A percentile compares a stretch with the other conserved stretches of the same genome.
These are phyloP conservation scores for Acipenser transmontanus DNA, from an alignment of 2,797 vertebrate genomes.

Conservation along the genomic window DNA sequence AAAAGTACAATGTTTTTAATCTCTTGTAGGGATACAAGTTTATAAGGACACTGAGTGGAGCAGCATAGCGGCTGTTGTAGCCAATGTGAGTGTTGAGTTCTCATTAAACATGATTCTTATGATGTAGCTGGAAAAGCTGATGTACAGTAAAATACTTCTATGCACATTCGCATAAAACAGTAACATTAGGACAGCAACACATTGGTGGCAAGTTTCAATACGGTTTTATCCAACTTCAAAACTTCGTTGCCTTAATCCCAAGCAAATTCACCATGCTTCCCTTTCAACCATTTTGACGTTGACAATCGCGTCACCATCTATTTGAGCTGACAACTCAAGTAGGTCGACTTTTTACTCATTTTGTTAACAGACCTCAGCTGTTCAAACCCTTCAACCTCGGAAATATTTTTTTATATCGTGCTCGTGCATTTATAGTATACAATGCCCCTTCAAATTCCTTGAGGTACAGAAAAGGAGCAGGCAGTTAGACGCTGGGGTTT, in stretches of 20 bases:
- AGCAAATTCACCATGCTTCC: conserved; percentile 32
- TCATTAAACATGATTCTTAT: not conserved
- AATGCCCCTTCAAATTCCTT: conserved; percentile 56
- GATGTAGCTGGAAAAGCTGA: too few species aligned
- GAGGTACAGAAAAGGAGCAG: conserved; percentile 67
- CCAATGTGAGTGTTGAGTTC: not conserved
- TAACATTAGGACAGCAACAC: conserved; percentile 34
- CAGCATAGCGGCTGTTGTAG: not conserved
- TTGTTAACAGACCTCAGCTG: conserved; percentile 41
- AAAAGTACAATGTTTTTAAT: conserved; percentile 11
- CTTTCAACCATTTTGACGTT: conserved; percentile 26
- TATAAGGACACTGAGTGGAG: conserved; percentile 8
- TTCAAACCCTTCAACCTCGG: conserved; percentile 48
- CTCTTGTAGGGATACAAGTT: conserved; percentile 22
- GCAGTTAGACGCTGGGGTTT: conserved; percentile 71
- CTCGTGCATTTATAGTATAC: conserved; percentile 17
- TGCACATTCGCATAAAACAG: too few species aligned
- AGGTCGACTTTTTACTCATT: conserved; percentile 23
- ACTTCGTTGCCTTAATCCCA: conserved; percentile 21
- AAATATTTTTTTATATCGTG: conserved; percentile 46
- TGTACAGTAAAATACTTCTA: too few species aligned
- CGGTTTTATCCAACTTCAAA: conserved; percentile 23
- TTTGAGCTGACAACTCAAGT: conserved; percentile 22
- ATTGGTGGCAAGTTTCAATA: conserved; percentile 33
- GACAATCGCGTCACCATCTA: conserved; percentile 31